Conservation (phyloP, 2,113 vertebrate species). For the Thomomys bottae region DNA sequence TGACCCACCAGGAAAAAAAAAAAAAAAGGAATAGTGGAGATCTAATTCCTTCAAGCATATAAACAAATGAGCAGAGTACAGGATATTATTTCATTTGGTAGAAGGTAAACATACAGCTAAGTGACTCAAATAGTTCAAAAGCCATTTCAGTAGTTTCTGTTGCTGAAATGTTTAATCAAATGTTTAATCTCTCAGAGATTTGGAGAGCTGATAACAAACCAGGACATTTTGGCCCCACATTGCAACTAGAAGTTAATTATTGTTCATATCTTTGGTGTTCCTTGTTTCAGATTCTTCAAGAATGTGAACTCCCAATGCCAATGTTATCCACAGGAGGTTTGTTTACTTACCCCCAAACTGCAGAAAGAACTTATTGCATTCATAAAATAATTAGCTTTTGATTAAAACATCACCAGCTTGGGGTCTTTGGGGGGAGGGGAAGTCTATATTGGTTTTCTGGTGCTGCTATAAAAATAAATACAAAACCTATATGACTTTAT, state of each 20-base stretch:
- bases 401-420: not conserved
- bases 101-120: conserved; percentile 69
- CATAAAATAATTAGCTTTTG: not conserved
- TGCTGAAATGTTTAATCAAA: conserved; percentile 80
- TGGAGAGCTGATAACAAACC: conserved; percentile 73
- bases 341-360: conserved; percentile 54
- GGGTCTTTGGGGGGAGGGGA: not conserved
- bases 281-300: conserved; percentile 41
- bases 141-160: conserved; percentile 72
- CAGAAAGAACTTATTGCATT: conserved; percentile 15
- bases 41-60: conserved; percentile 59
- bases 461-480: not conserved
- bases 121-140: conserved; percentile 75
- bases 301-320: conserved; percentile 55
- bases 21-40: conserved; percentile 51
- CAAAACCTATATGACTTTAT: not conserved
- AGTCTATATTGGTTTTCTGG: not conserved
- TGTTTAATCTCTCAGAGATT: conserved; percentile 77
- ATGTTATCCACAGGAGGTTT: conserved; percentile 19
- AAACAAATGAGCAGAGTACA: conserved; percentile 69
- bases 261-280: conserved; percentile 63
- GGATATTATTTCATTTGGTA: conserved; percentile 65
- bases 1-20: no score
- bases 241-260: conserved; percentile 77
- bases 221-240: conserved; percentile 39